Conservation (phyloP, 2,888 invertebrate species). For the Pandemis heparana region DNA sequence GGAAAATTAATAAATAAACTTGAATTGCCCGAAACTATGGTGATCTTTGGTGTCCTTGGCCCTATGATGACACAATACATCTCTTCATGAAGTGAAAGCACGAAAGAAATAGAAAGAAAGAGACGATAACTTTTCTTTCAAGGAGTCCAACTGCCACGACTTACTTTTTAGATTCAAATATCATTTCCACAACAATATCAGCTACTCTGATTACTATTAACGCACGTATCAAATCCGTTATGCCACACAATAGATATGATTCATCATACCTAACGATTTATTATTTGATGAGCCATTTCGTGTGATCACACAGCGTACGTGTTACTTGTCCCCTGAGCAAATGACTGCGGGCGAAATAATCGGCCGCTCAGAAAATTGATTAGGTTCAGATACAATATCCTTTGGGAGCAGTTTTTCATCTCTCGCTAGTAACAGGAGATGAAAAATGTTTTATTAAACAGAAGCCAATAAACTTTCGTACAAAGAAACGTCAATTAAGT, state of each 20-base stretch:
- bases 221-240: conserved; percentile 13
- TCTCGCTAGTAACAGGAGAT: neutral
- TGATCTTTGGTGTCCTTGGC: too few species aligned
- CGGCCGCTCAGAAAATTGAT: conserved; percentile 11
- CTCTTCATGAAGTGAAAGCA: too few species aligned
- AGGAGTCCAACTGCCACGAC: neutral
- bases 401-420: neutral
- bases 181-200: too few species aligned
- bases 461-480: neutral
- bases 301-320: neutral
- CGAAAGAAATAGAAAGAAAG: too few species aligned
- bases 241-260: conserved; percentile 17
- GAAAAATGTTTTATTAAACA: neutral
- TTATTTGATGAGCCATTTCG: conserved; percentile 26
- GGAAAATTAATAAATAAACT: too few species aligned
- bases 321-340: conserved; percentile 11
- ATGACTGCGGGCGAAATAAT: conserved; percentile 5
- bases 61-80: too few species aligned
- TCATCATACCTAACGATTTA: conserved; percentile 17
- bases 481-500: neutral
- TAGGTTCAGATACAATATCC: neutral
- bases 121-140: neutral
- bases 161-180: too few species aligned
- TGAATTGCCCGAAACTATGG: too few species aligned
- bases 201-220: neutral